Conservation (phyloP, 2,797 vertebrate species). For the Sarcoramphus papa region DNA sequence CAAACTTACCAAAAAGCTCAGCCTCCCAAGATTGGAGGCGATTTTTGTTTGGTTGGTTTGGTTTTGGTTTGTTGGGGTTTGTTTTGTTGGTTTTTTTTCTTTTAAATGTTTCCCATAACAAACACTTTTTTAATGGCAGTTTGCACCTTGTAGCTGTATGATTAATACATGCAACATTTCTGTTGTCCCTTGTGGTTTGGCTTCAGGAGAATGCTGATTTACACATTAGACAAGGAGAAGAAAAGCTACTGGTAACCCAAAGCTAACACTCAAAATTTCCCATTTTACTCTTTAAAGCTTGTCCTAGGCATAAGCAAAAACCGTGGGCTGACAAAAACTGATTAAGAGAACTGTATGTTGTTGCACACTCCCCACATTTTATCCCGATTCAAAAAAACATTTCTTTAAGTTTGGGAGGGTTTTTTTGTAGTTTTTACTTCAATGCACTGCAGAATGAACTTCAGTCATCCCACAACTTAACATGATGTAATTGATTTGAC, state of each 20-base stretch:
- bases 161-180: not conserved
- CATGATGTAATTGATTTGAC: not conserved
- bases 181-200: not conserved
- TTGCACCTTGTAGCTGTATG: not conserved
- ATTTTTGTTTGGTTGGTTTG: not conserved
- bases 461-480: not conserved
- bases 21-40: not conserved
- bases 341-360: not conserved
- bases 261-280: not conserved
- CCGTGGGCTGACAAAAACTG: not conserved
- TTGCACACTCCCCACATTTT: not conserved
- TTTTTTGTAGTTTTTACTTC: not conserved
- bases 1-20: not conserved
- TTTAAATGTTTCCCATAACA: not conserved
- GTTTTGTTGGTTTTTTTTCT: not conserved
- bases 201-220: not conserved
- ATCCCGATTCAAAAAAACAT: not conserved
- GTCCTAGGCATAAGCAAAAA: not conserved
- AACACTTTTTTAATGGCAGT: not conserved
- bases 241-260: not conserved
- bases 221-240: not conserved
- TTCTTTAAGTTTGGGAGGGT: not conserved
- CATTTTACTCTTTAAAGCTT: not conserved
- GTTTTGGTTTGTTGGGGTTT: not conserved
- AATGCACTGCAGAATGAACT: not conserved